These are phyloP conservation scores for Diarsia brunnea DNA, from an alignment of 2,888 invertebrate genomes.

Conservation along the genomic window DNA sequence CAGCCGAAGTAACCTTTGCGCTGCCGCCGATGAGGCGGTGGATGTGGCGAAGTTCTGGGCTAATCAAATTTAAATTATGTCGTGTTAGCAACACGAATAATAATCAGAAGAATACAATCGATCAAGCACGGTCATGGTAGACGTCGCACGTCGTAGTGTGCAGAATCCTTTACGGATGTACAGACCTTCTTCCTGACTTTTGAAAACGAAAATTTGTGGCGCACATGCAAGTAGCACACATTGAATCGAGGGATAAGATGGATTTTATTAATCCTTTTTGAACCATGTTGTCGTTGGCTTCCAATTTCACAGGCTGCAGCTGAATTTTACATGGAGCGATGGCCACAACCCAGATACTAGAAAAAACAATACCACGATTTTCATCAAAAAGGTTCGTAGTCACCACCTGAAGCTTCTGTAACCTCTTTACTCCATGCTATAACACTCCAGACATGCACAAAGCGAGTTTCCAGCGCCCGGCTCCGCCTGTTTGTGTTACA, in stretches of 20 bases:
- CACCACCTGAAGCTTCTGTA: conserved; percentile 20
- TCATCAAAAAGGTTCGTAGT: not conserved
- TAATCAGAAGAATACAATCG: not conserved
- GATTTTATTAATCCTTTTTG: not conserved
- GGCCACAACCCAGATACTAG: no score
- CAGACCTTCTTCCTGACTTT: not conserved
- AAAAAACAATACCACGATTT: not conserved
- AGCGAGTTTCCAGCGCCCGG: no score
- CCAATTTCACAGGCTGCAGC: not conserved
- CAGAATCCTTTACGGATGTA: no score
- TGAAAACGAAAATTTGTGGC: not conserved
- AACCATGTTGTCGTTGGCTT: not conserved
- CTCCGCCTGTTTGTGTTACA: no score
- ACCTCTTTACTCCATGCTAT: no score
- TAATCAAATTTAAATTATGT: no score
- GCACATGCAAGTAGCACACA: not conserved
- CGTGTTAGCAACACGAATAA: no score
- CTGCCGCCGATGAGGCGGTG: no score
- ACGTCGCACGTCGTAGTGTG: not conserved
- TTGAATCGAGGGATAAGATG: no score
- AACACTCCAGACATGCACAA: no score
- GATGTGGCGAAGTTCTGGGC: no score
- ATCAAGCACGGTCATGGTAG: not conserved
- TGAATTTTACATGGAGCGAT: not conserved
- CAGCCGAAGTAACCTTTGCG: no score